phyloP scores from a whole-genome alignment of 1,140 invertebrate species.

The Caligus rogercresseyi region DNA sequence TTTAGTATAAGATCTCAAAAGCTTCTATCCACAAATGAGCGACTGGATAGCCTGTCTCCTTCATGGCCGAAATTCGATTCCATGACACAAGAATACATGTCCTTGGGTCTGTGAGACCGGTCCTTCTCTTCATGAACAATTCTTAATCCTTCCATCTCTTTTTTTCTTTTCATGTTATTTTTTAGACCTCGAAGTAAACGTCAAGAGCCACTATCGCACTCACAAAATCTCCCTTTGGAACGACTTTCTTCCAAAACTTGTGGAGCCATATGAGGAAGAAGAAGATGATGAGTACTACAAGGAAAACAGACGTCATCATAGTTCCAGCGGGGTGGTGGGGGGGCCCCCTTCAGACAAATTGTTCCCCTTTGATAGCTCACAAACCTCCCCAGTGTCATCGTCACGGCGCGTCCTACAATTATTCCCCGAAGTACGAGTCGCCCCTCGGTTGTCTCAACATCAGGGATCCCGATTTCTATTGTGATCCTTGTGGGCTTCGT shows the following conservation, averaged over 20 bases:
- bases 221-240: not conserved
- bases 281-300: not conserved
- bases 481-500: not conserved
- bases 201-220: not conserved
- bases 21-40: not conserved
- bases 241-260: not conserved
- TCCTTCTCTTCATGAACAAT: too few relatives aligned
- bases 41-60: not conserved
- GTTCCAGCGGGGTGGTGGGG: too few relatives aligned
- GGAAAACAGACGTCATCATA: too few relatives aligned
- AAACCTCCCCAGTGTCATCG: not conserved
- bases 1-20: not conserved
- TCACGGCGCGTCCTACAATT: not conserved
- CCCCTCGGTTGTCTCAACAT: not conserved
- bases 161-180: too few relatives aligned
- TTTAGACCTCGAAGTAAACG: not conserved
- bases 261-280: not conserved
- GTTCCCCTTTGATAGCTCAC: not conserved
- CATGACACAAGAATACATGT: not conserved
- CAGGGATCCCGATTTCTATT: not conserved
- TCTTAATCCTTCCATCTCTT: too few relatives aligned
- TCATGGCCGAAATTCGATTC: not conserved
- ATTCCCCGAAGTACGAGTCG: not conserved
- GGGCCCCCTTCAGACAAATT: not conserved
- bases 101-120: not conserved